Percentiles rank a stretch among this genome's conserved stretches.
Evolutionary conservation across 2,113 vertebrate genomes (phyloP).

Genomic region (Euleptes europaea): DNA sequence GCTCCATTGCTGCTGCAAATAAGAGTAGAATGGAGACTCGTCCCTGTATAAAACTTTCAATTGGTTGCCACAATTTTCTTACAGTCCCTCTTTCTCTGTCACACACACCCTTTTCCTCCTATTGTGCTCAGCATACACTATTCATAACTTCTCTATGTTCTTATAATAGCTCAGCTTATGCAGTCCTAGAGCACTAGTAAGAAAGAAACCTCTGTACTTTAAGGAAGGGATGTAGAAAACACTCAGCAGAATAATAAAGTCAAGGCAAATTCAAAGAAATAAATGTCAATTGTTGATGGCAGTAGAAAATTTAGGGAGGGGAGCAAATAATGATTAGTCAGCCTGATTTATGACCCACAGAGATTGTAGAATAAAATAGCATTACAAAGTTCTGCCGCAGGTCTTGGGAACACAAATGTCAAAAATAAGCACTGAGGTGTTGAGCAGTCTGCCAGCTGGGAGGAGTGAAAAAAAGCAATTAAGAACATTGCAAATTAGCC

Average conservation of each 20-base stretch:
- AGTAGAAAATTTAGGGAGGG: slow-evolving; percentile 25
- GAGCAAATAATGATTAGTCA: slow-evolving; percentile 37
- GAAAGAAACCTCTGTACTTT: not conserved
- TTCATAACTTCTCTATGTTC: no score
- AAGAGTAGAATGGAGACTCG: no score
- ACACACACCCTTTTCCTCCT: no score
- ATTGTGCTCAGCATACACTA: no score
- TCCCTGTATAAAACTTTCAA: no score
- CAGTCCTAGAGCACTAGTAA: slow-evolving; percentile 4
- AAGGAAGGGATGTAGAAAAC: slow-evolving; percentile 35
- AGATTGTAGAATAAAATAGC: slow-evolving; percentile 42
- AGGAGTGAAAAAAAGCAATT: slow-evolving; percentile 60
- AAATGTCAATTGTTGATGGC: slow-evolving; percentile 19
- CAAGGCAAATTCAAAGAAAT: slow-evolving; percentile 41
- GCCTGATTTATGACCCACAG: slow-evolving; percentile 15
- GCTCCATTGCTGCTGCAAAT: no score
- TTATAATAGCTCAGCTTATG: no score
- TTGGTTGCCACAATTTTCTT: no score
- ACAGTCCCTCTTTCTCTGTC: no score
- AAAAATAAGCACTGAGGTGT: slow-evolving; percentile 23
- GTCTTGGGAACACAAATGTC: slow-evolving; percentile 40
- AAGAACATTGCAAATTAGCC: slow-evolving; percentile 52
- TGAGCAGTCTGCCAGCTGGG: slow-evolving; percentile 34
- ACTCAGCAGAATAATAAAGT: slow-evolving; percentile 32
- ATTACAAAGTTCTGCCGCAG: slow-evolving; percentile 35